Evolutionary conservation across 2,888 invertebrate species (phyloP).

Genomic region (Leuctra nigra): DNA sequence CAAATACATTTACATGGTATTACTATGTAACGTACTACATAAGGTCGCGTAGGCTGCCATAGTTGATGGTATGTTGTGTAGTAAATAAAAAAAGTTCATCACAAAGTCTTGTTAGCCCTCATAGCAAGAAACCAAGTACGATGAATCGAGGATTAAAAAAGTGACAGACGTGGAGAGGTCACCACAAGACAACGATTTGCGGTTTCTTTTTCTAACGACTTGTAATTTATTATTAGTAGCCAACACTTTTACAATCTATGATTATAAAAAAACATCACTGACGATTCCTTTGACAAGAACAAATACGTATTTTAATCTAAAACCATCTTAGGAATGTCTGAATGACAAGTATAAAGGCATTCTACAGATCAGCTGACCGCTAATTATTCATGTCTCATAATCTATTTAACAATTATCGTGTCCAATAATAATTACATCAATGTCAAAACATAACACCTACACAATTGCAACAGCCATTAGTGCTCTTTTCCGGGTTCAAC

Average conservation of each 20-base stretch:
- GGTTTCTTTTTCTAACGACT: background rate
- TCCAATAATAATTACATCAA: conserved; percentile 3
- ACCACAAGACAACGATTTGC: conserved; percentile 8
- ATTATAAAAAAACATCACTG: background rate
- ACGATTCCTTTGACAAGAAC: conserved; percentile 6
- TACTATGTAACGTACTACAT: too few species aligned
- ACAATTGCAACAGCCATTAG: too few species aligned
- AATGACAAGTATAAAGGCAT: conserved; percentile 7
- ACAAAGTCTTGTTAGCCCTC: conserved; percentile 5
- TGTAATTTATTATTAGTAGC: conserved; percentile 12
- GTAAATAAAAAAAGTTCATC: background rate
- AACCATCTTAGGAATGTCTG: background rate
- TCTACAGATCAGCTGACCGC: background rate
- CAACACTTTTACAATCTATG: conserved; percentile 4
- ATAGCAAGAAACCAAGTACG: background rate
- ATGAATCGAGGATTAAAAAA: conserved; percentile 10
- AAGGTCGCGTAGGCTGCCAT: background rate
- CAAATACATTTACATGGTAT: too few species aligned
- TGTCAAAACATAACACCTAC: conserved; percentile 12
- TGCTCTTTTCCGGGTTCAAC: conserved; percentile 18
- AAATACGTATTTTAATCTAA: background rate
- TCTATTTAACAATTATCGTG: conserved; percentile 3
- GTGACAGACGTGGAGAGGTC: conserved; percentile 1
- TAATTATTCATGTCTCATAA: background rate
- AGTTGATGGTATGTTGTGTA: conserved; percentile 2